Evolutionary conservation across 2,113 vertebrate genomes (phyloP), one percentile per base, ranked within the genome.

Genomic region (Silurus asotus): DNA sequence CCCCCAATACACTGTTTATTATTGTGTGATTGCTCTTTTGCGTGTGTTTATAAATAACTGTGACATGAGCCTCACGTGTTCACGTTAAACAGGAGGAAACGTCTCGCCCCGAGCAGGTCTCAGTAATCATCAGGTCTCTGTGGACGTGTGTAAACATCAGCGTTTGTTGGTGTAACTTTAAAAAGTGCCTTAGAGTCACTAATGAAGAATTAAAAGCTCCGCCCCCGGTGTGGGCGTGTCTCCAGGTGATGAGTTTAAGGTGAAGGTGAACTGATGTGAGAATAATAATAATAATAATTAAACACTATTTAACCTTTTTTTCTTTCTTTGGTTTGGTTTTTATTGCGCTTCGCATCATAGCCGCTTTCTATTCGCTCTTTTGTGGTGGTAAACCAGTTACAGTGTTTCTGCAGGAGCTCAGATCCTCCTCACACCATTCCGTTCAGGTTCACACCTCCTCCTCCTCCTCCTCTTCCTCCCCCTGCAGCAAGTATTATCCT

Each of bases 161-260:
- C 67, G 74, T 81, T 82, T 87, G 89, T 92, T 88, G 92, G 95
- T 93, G 95, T 96, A 96, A 96, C 95, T 93, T 94, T 93, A 94
- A 95, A 93, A 97, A 96, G 97, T 98, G 97, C 97, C 97, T 99
- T 98, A 96, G 25, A 28, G 97, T 97, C 96, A 97, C 97, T 97
- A 95, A 95, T 89, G 94, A 96, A 96, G 96, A 96, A 94, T 37
- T 70, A 95, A 96, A 67, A 67, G n/a, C 23, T 28, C 28, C 7
- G 37, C 53, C 14, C 15, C 23, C 20, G 8, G 0, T 10, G 2
- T 15, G 74, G 76, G 80, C 70, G 77, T 70, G 62, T 70, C 56
- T 9, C 15, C 28, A 84, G 15, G 86, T 74, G 70, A 61, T 85
- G 83, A 84, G 81, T 86, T 87, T 8, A 77, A 87, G 59, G 83